These are phyloP conservation scores for Chloromyia formosa DNA, from an alignment of 2,888 invertebrate genomes.

Conservation along the genomic window DNA sequence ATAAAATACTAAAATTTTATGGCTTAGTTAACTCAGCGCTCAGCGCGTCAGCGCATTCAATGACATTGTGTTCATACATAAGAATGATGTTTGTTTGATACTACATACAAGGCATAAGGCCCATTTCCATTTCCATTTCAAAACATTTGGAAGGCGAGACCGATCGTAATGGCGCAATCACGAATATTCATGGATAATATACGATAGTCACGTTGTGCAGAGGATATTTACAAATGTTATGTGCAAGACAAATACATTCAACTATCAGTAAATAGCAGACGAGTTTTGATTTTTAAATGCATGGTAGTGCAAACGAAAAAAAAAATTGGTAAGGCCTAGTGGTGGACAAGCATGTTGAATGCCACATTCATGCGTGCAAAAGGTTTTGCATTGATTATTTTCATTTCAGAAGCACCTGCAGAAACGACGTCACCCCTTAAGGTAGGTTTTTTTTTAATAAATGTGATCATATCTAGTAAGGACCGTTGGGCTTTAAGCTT, in stretches of 20 bases:
- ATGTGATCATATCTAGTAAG: no score
- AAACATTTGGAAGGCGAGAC: not conserved
- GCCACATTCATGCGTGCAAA: no score
- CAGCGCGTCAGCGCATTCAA: no score
- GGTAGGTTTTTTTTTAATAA: no score
- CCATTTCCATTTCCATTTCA: not conserved
- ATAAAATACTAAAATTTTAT: slow-evolving; percentile 30
- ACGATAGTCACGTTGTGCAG: not conserved
- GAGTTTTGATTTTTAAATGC: no score
- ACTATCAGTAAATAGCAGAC: not conserved
- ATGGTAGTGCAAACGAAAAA: no score
- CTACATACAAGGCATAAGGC: not conserved
- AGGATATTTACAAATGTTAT: not conserved
- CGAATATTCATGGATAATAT: not conserved
- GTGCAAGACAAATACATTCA: not conserved
- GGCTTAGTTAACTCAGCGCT: not conserved
- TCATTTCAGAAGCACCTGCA: no score
- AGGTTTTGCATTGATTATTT: no score
- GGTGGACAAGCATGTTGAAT: no score
- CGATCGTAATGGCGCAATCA: not conserved
- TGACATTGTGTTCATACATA: not conserved
- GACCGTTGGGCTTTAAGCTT: no score
- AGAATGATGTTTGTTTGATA: not conserved
- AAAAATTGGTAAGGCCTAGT: no score
- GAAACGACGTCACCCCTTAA: no score